Base-by-base conservation (phyloP, 2,797 vertebrate genomes). In the Hozukius guyotensis region DNA sequence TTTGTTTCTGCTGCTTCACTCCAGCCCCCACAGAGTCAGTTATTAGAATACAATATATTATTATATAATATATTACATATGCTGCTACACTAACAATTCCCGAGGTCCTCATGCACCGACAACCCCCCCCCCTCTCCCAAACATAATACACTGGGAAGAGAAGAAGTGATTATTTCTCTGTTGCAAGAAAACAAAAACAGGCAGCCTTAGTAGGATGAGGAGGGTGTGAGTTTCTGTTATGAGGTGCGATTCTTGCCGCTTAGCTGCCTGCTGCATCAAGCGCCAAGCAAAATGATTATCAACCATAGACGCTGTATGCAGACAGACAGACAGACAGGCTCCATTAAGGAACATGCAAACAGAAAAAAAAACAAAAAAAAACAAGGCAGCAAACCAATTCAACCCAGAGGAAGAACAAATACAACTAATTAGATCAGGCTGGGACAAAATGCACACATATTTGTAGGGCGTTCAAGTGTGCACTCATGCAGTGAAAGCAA, bases 11-110 rank as follows among this genome's bases (percentile, higher is more conserved):
- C 85, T 81, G 88, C 87, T 93, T 87, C 90, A 85, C 88, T 93
- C 78, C 90, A 93, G 88, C 93, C 90, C 92, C 92, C 92, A 94
- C 92, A 92, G 77, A 89, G 90, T 85, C 88, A 93, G 88, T 92
- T 93, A 94, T 92, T 93, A 94, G 86, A 91, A 92, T 90, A 88
- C 88, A 89, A 86, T 91, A 91, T 92, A 91, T 91, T 89, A 93
- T 94, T 94, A 93, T 92, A 92, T 92, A 94, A 94, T 89, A 86
- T 88, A 89, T 92, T 92, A 90, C 91, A 93, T 92, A 94, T 91
- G 88, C 88, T 80, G 88, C 80, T 87, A 83, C 85, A 87, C 85
- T 88, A 86, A 90, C 79, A 88, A 89, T 89, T 92, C 87, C 89
- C 77, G 8, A 81, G 75, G 75, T 90, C 76, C 80, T 82, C 63